Base-by-base conservation (phyloP, 2,797 vertebrate species). In the Valencia hispanica region DNA sequence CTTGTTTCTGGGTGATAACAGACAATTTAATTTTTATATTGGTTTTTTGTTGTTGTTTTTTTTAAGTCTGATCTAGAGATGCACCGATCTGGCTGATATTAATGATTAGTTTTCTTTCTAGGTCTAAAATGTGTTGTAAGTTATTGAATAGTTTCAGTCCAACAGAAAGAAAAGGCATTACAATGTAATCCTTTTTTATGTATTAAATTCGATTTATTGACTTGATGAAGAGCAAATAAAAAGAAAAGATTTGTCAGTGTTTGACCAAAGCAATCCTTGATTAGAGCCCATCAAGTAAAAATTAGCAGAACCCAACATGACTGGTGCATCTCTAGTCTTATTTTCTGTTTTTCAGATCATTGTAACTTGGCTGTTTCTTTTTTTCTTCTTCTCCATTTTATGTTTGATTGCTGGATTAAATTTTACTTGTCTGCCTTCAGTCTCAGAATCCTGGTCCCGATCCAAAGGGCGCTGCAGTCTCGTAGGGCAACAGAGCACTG, bases 391-490 rank as follows among this genome's bases (percentile, higher is more conserved):
- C 18, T 22, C 30, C 20, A 14, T n/a, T 39, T 14, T 66, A 25
- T n/a, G 11, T n/a, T 66, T 32, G 18, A 63, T 63, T 65, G 17
- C n/a, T 34, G 55, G 61, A 83, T 72, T 87, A 15, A 70, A 65
- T 47, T 68, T 5, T 74, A n/a, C 27, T 84, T 45, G 41, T 86
- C 34, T 77, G 1, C 14, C 74, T 30, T 68, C 77, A 94, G 96
- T 85, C 87, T 93, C 93, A 96, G 98, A 97, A 84, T 94, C 95
- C 86, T 89, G 90, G 4, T 97, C 96, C 95, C 97, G 96, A 91
- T 96, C 97, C 74, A 98, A 96, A 94, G 96, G 97, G 82, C 96
- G 95, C 36, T 96, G 96, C 95, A 95, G 83, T 85, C 93, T 91
- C 32, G 0, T 95, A 74, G 96, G 95, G 77, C 97, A 95, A 80